phyloP scores from a whole-genome alignment of 2,113 vertebrate genomes.

The Eira barbara region DNA sequence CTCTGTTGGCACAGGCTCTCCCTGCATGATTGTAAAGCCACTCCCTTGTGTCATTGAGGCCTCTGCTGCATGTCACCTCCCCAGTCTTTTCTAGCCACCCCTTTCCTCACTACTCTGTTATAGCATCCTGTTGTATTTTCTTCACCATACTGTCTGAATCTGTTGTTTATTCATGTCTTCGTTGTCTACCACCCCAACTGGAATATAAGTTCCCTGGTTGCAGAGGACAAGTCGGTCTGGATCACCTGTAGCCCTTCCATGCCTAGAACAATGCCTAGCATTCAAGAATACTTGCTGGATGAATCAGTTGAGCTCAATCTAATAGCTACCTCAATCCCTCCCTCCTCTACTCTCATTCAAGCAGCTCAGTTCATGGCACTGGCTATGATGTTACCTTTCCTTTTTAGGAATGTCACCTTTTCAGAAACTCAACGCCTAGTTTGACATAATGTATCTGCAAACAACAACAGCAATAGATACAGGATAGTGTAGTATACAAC shows the following conservation, averaged over 20 bases:
- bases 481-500: neutral
- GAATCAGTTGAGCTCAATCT: neutral
- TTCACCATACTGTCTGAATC: neutral
- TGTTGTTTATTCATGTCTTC: neutral
- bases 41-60: neutral
- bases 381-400: neutral
- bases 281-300: neutral
- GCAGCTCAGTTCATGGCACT: neutral
- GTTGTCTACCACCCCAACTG: neutral
- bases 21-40: accelerated
- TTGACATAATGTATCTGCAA: neutral
- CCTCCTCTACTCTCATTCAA: neutral
- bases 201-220: neutral
- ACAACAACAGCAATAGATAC: neutral
- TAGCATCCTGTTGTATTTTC: neutral
- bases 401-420: neutral
- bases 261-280: neutral
- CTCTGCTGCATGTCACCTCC: neutral
- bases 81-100: neutral
- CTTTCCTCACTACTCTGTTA: neutral
- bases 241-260: neutral
- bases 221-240: neutral
- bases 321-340: no score
- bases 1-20: neutral
- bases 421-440: neutral